Percentiles rank a stretch among this genome's conserved stretches.
These are phyloP conservation scores for Oeneis ivallda DNA, from an alignment of 2,888 invertebrate genomes.

Conservation along the genomic window DNA sequence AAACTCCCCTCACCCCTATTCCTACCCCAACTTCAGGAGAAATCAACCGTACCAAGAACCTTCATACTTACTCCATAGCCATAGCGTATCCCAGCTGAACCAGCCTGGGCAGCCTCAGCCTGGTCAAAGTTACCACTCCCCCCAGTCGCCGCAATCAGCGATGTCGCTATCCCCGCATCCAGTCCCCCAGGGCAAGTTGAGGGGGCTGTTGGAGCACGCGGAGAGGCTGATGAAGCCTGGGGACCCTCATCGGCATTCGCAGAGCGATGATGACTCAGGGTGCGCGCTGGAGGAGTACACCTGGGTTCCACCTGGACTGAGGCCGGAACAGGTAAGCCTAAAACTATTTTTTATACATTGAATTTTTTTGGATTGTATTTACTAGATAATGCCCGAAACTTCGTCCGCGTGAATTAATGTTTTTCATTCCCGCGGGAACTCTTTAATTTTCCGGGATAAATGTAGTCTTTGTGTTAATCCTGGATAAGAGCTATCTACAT, in stretches of 20 bases:
- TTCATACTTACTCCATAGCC: slow-evolving; percentile 58
- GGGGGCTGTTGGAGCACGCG: slow-evolving; percentile 74
- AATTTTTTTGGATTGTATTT: too few species aligned
- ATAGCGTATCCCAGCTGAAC: slow-evolving; percentile 60
- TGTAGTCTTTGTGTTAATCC: too few species aligned
- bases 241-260: slow-evolving; percentile 92
- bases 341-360: neutral
- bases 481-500: too few species aligned
- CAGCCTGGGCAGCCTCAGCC: slow-evolving; percentile 53
- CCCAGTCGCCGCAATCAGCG: slow-evolving; percentile 71
- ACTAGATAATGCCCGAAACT: too few species aligned
- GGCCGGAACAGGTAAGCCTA: slow-evolving; percentile 93
- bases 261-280: slow-evolving; percentile 98
- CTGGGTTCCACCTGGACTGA: slow-evolving; percentile 97
- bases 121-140: slow-evolving; percentile 62
- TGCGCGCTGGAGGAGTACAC: slow-evolving; percentile 99
- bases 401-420: too few species aligned
- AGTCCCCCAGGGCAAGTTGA: slow-evolving; percentile 68
- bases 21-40: slow-evolving; percentile 66
- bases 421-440: too few species aligned
- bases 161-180: slow-evolving; percentile 76
- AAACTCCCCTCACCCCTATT: slow-evolving; percentile 70
- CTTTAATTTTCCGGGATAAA: too few species aligned
- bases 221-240: slow-evolving; percentile 84
- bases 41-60: slow-evolving; percentile 64